Conservation (phyloP, 2,888 invertebrate species). For the Onchidella celtica region DNA sequence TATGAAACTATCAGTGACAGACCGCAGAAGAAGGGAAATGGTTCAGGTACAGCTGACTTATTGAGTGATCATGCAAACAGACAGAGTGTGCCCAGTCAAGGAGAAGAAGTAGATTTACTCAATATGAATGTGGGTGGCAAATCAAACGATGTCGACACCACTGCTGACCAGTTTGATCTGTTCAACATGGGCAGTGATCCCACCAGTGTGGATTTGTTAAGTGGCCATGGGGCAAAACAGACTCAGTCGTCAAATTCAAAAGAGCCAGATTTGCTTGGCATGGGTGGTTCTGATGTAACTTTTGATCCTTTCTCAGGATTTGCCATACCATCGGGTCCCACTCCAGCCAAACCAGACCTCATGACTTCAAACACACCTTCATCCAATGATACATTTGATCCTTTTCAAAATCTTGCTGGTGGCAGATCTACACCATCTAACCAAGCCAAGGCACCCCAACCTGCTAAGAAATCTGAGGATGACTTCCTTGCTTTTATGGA, state of each 20-base stretch:
- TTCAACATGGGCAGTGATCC: conserved; percentile 40
- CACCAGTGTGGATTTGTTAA: conserved; percentile 50
- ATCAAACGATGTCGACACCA: not conserved
- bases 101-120: conserved; percentile 61
- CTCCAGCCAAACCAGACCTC: conserved; percentile 40
- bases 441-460: conserved; percentile 11
- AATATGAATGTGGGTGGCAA: conserved; percentile 58
- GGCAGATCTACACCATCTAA: not conserved
- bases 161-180: conserved; percentile 44
- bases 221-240: conserved; percentile 39
- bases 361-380: conserved; percentile 46
- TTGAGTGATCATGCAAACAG: conserved; percentile 50
- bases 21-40: not conserved
- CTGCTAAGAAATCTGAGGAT: conserved; percentile 50
- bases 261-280: conserved; percentile 52
- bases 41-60: conserved; percentile 45
- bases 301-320: conserved; percentile 76
- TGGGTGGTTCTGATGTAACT: conserved; percentile 54
- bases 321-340: conserved; percentile 32
- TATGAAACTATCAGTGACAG: conserved; percentile 33
- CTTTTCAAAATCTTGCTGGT: conserved; percentile 61
- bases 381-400: conserved; percentile 65
- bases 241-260: conserved; percentile 47
- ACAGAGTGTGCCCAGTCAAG: not conserved
- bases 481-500: conserved; percentile 68